Evolutionary conservation across 2,797 vertebrate genomes (phyloP).

Genomic region (Phrynocephalus forsythii): DNA sequence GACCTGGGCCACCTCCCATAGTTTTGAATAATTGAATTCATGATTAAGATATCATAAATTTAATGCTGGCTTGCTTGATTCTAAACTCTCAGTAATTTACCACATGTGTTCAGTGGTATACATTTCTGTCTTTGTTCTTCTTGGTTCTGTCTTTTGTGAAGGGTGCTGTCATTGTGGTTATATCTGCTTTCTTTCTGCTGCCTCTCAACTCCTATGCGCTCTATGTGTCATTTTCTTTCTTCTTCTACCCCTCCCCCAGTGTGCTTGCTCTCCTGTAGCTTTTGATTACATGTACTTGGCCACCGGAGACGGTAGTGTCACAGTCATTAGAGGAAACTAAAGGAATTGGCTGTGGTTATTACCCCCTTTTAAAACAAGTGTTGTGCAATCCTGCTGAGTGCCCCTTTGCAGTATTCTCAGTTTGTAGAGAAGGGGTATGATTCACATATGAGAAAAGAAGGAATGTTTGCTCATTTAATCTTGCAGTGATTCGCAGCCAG

Average conservation of each 20-base stretch:
- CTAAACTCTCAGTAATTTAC: slow-evolving; percentile 5
- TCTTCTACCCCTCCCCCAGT: background rate
- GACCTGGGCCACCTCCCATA: background rate
- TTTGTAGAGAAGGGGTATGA: background rate
- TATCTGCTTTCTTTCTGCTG: background rate
- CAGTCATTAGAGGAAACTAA: slow-evolving; percentile 41
- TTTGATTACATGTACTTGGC: slow-evolving; percentile 42
- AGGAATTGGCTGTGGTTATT: background rate
- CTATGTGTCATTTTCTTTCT: background rate
- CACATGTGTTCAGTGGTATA: background rate
- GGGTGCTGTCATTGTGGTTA: background rate
- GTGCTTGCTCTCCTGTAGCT: accelerated
- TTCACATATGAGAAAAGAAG: slow-evolving; percentile 5
- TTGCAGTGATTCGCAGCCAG: background rate
- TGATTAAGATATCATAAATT: background rate
- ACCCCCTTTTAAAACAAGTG: slow-evolving; percentile 2
- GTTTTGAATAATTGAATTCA: slow-evolving; percentile 3
- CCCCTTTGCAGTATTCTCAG: background rate
- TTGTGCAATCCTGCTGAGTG: background rate
- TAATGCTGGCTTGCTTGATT: background rate
- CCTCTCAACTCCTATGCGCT: background rate
- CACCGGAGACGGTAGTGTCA: background rate
- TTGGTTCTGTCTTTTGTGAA: background rate
- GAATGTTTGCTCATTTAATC: slow-evolving; percentile 4
- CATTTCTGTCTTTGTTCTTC: background rate